Evolutionary conservation across 2,113 vertebrate species (phyloP).

Genomic region (Rhinopomastus cyanomelas): DNA sequence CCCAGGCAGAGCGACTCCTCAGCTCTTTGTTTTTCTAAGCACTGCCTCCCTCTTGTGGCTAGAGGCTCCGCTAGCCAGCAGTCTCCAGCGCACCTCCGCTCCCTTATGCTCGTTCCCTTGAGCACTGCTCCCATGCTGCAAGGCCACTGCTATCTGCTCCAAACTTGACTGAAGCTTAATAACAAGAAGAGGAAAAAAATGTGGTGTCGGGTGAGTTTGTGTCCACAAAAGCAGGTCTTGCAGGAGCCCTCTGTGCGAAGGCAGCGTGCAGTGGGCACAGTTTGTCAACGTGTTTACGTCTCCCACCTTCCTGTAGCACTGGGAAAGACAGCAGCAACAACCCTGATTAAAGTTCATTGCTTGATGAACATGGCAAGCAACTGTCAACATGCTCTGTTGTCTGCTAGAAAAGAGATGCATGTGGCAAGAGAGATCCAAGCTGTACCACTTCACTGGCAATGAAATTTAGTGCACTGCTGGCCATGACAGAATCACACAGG

Average conservation of each 20-base stretch:
- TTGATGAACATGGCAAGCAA: neutral
- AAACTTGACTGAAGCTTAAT: rapidly evolving
- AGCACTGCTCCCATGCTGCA: rapidly evolving
- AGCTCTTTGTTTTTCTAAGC: rapidly evolving
- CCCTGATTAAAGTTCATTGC: neutral
- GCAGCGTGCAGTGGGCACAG: too few species aligned
- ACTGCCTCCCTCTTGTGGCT: neutral
- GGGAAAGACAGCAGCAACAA: neutral
- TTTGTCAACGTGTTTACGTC: neutral
- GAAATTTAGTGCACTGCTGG: rapidly evolving
- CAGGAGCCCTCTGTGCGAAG: rapidly evolving
- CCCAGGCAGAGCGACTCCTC: neutral
- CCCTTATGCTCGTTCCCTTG: too few species aligned
- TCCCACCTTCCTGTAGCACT: neutral
- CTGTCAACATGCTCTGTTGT: neutral
- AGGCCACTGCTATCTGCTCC: neutral
- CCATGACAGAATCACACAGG: neutral
- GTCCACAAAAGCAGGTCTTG: neutral
- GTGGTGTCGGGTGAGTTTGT: neutral
- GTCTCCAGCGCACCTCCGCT: rapidly evolving
- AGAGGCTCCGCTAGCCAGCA: neutral
- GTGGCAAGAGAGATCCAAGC: neutral
- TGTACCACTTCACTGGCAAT: neutral
- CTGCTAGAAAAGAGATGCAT: neutral
- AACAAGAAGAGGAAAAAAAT: neutral